Evolutionary conservation across 2,888 invertebrate genomes (phyloP).

Genomic region (Eilema caniola): DNA sequence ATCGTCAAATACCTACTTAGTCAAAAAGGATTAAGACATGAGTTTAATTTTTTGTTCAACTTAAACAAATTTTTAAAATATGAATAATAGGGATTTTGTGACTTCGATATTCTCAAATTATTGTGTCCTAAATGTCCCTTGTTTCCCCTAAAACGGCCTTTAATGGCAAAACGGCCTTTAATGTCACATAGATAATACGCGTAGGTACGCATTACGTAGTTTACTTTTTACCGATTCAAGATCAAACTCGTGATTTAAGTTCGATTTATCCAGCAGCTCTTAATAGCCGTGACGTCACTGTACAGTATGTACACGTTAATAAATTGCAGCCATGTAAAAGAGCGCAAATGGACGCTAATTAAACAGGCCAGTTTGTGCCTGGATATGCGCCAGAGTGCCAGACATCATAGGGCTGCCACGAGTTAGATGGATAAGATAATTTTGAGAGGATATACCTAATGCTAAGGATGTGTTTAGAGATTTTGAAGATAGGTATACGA

Average conservation of each 20-base stretch:
- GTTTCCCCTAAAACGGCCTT: not conserved
- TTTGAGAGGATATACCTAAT: not conserved
- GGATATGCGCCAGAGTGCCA: constrained; percentile 72
- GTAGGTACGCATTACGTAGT: too few species aligned
- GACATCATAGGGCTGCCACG: constrained; percentile 24
- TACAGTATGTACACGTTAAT: constrained; percentile 19
- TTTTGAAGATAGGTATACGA: too few species aligned
- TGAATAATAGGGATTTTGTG: too few species aligned
- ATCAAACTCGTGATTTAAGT: not conserved
- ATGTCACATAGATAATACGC: not conserved
- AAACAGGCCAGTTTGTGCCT: constrained; percentile 52
- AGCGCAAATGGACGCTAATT: constrained; percentile 61
- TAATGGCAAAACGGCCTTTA: not conserved
- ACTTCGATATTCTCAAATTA: not conserved
- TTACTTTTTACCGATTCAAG: not conserved
- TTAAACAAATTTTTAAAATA: too few species aligned
- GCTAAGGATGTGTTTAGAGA: not conserved
- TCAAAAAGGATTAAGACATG: not conserved
- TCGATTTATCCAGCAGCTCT: not conserved
- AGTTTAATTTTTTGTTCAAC: not conserved
- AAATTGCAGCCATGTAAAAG: constrained; percentile 46
- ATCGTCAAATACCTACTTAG: too few species aligned
- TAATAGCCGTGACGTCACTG: constrained; percentile 12
- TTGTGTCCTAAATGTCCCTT: not conserved
- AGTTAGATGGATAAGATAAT: not conserved